Percentiles rank a stretch among this genome's conserved stretches.
Conservation (phyloP, 2,888 invertebrate species). For the Colletes collaris region DNA sequence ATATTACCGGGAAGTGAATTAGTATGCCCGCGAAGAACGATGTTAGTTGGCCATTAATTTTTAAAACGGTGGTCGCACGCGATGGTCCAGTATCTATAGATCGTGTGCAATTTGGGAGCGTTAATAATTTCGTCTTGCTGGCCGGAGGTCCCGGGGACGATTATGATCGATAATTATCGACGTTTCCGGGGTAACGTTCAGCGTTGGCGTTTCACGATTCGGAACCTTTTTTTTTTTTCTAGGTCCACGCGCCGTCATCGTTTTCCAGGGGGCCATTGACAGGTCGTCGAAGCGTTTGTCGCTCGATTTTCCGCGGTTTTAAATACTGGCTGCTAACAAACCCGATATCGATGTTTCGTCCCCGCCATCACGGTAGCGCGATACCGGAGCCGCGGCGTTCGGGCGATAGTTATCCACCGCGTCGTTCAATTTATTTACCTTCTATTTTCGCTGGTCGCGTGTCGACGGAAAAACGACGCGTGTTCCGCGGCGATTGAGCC, state of each 20-base stretch:
- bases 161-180: too few species aligned
- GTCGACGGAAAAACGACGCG: not conserved
- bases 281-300: conserved; percentile 34
- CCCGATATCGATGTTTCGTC: conserved; percentile 31
- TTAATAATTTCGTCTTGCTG: too few species aligned
- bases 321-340: conserved; percentile 40
- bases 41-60: too few species aligned
- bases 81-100: too few species aligned
- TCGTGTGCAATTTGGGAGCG: too few species aligned
- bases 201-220: too few species aligned
- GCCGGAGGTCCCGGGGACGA: too few species aligned
- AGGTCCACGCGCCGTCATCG: not conserved
- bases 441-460: conserved; percentile 14
- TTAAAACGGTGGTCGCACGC: too few species aligned
- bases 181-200: too few species aligned
- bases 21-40: too few species aligned
- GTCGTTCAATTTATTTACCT: conserved; percentile 24
- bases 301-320: conserved; percentile 48
- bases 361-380: not conserved
- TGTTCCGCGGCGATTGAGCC: not conserved
- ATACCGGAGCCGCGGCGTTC: not conserved
- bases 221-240: too few species aligned
- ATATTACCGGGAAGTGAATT: too few species aligned
- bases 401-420: conserved; percentile 18
- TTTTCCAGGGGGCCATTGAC: conserved; percentile 17